Percentiles rank a stretch among this genome's conserved stretches.
Conservation (phyloP, 2,113 vertebrate genomes). For the Cebidichthys violaceus region DNA sequence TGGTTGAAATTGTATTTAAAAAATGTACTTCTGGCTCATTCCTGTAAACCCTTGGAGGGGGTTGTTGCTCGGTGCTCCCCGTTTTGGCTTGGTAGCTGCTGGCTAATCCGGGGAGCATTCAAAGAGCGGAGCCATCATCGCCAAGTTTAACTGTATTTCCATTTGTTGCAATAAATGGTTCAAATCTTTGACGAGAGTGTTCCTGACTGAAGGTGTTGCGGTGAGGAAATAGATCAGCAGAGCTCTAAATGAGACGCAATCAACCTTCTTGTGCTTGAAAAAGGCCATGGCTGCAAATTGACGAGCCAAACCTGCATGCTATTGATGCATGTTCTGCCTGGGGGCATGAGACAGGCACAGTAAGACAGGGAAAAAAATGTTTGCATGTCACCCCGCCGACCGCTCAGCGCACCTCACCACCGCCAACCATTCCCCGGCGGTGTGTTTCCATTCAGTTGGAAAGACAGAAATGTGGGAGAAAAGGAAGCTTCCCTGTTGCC, state of each 20-base stretch:
- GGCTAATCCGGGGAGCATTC: no score
- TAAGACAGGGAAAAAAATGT: constrained; percentile 42
- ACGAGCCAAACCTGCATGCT: not conserved
- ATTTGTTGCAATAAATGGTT: no score
- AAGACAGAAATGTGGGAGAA: constrained; percentile 29
- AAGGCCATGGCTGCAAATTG: not conserved
- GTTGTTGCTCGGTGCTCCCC: no score
- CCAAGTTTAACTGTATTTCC: no score
- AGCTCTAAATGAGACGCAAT: constrained; percentile 3
- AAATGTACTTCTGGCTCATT: no score
- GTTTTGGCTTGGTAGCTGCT: no score
- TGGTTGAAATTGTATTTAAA: no score
- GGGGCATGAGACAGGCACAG: constrained; percentile 1
- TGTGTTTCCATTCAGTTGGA: constrained; percentile 33
- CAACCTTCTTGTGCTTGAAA: not conserved
- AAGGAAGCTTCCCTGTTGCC: constrained; percentile 42
- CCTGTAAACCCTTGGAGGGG: no score
- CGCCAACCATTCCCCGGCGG: constrained; percentile 10
- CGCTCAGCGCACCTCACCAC: not conserved
- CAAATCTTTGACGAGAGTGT: no score
- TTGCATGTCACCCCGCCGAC: constrained; percentile 26
- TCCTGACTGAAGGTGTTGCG: not conserved
- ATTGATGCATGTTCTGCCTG: constrained; percentile 16
- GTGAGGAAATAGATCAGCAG: not conserved
- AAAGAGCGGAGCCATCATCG: no score